Base-by-base conservation (phyloP, 2,888 invertebrate species). In the Mesorhabditis sp. region DNA sequence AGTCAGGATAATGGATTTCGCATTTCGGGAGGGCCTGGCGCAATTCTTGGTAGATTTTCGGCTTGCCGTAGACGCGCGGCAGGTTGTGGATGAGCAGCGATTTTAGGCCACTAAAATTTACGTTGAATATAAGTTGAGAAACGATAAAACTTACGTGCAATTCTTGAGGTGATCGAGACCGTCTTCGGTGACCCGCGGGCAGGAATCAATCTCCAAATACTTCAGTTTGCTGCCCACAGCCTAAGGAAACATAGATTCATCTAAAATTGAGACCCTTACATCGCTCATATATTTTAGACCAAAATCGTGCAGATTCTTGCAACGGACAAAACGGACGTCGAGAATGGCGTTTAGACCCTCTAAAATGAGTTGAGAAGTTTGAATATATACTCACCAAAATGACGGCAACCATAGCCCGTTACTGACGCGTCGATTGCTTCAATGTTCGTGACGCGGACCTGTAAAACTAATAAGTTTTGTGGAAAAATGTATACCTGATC, bases 221-320 rank as follows among this genome's bases (percentile, higher is more conserved):
- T 75, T 69, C 42, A 82, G 70, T 10, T 69, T 67, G 45, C 70
- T 66, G 42, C 82, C 81, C 15, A 78, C 79, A 58, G 75, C 71
- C 44, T 43, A 10, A 65, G 43, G 15, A 5, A 7, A 43, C 4
- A 65, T 42, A 65, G n/a, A 28, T 28, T 28, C n/a, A 50, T 2
- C 7, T 50, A 13, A n/a, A 50, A 50, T 50, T n/a, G 58, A 50
- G 2, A 10, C 42, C 7, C 42, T 10, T 41, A 43, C 65, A 13
- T 80, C 67, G n/a, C 76, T 80, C 73, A 82, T 79, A 73, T 73
- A 74, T 65, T 81, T 76, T 43, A 82, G 66, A 5, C 80, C 82
- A 43, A 77, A 79, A 66, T 82, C 82, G 62, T 82, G 79, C 41
- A 82, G 66, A 45, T 76, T 76, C 69, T 79, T 80, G 76, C 81